Conservation (phyloP, 2,113 vertebrate species). For the Hemichromis elongatus region DNA sequence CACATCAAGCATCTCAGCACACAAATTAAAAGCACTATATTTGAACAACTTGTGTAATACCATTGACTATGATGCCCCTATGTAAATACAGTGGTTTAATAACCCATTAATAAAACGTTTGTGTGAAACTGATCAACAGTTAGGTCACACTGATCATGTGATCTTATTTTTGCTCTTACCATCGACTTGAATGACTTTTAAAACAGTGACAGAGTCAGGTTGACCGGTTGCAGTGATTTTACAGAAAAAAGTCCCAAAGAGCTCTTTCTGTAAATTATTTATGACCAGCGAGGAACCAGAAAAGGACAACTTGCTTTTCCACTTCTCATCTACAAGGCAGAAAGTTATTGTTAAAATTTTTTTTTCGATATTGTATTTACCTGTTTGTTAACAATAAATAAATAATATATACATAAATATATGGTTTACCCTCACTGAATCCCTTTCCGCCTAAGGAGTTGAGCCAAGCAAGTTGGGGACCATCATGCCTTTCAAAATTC, state of each 20-base stretch:
- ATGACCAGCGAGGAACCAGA: constrained; percentile 16
- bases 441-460: fast-evolving
- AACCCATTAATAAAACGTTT: neutral
- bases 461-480: fast-evolving
- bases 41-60: neutral
- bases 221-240: fast-evolving
- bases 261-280: neutral
- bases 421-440: fast-evolving
- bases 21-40: neutral
- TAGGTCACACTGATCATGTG: neutral
- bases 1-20: neutral
- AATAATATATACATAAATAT: neutral
- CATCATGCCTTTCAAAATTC: fast-evolving
- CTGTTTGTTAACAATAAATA: neutral
- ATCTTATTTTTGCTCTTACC: constrained; percentile 30
- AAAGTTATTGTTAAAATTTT: neutral
- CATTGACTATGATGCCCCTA: neutral
- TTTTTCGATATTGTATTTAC: neutral
- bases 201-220: neutral
- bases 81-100: neutral
- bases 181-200: neutral
- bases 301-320: neutral
- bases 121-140: neutral
- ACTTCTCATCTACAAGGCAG: neutral
- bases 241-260: constrained; percentile 38